Evolutionary conservation across 2,113 vertebrate genomes (phyloP).

Genomic region (Merops nubicus): DNA sequence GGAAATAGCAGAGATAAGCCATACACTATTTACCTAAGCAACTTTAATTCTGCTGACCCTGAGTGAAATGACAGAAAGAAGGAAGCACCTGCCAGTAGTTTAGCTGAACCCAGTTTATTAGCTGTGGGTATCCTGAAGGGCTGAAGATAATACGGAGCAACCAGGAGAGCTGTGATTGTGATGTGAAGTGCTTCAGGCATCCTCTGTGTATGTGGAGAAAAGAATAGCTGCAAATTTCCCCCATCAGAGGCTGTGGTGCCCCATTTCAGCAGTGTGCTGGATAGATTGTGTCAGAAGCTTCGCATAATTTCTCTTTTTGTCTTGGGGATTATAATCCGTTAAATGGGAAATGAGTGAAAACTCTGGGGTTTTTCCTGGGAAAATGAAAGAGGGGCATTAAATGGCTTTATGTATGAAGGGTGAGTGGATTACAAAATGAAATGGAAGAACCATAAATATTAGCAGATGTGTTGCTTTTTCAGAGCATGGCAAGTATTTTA

Average conservation of each 20-base stretch:
- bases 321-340: not conserved
- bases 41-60: not conserved
- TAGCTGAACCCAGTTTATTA: not conserved
- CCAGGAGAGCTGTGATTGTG: not conserved
- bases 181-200: not conserved
- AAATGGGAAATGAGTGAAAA: conserved; percentile 12
- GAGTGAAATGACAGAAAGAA: not conserved
- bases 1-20: not conserved
- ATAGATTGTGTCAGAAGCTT: not conserved
- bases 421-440: not conserved
- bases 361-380: not conserved
- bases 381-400: not conserved
- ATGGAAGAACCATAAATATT: not conserved
- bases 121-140: not conserved
- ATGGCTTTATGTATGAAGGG: not conserved
- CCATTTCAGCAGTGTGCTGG: not conserved
- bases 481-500: not conserved
- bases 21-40: not conserved
- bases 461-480: not conserved
- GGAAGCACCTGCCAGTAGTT: not conserved
- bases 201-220: not conserved
- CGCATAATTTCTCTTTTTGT: conserved; percentile 23
- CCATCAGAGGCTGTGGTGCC: not conserved
- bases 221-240: not conserved
- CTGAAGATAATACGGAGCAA: not conserved